Base-by-base conservation (phyloP, 2,113 vertebrate genomes). In the Pristiophorus japonicus region DNA sequence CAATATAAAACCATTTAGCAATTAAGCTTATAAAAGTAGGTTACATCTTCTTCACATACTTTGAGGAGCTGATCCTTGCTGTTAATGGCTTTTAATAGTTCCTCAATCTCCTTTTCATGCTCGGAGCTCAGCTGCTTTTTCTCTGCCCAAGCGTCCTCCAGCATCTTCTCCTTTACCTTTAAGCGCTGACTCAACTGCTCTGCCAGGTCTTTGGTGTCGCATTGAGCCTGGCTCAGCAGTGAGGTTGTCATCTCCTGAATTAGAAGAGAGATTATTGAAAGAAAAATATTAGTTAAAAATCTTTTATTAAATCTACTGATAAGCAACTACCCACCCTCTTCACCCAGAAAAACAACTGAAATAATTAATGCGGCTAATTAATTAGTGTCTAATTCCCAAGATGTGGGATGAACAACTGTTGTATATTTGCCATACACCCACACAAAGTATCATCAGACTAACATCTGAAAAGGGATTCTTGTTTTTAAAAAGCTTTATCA, bases 61-160 rank as follows among this genome's bases (percentile, higher is more conserved):
- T 97, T 98, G 22, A 98, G 96, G 10, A 98, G 97, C 95, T 97
- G 97, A 94, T 98, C 98, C 85, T 98, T 98, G 97, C 97, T 97
- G 96, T 96, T 97, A 95, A 98, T 97, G 65, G 97, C 97, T 62
- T 97, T 97, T 95, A 98, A 67, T 91, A 98, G 97, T 20, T 97
- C 97, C 84, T 97, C 97, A 87, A 98, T 97, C 30, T 97, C 97
- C 3, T 95, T 97, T 96, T 98, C 97, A 73, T 98, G 98, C 96
- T 98, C 98, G 47, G 96, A 96, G 67, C 98, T 96, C 85, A 98
- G 96, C 75, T 97, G 96, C 92, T 98, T 97, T 96, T 97, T 96
- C 96, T 97, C 97, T 96, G 97, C 97, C 81, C 97, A 96, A 6
- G 97, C 97, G 95, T 98, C 97, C 0, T 97, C 96, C 95, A 98